phyloP scores from a whole-genome alignment of 2,888 invertebrate genomes.

The Pardosa pseudoannulata region DNA sequence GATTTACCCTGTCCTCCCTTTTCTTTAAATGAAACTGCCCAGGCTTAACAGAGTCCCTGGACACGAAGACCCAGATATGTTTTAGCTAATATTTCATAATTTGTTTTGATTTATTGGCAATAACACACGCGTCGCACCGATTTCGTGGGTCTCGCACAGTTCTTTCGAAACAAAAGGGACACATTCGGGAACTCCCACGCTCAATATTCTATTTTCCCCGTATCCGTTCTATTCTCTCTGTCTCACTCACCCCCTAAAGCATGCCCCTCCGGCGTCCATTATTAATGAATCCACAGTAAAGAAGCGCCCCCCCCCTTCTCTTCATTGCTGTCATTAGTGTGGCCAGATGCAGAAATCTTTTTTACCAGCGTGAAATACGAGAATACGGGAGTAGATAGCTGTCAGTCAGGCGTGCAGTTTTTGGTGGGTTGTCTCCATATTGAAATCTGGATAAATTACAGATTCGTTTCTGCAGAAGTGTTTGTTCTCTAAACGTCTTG shows the following conservation, averaged over 20 bases:
- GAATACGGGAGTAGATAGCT: conserved; percentile 24
- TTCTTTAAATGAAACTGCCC: no score
- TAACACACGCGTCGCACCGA: no score
- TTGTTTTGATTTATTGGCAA: no score
- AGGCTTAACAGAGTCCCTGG: no score
- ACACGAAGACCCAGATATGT: no score
- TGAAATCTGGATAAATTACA: no score
- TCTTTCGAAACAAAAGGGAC: neutral
- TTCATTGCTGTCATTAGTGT: neutral
- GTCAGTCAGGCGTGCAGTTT: conserved; percentile 51
- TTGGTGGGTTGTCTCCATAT: neutral
- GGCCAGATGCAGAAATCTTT: conserved; percentile 41
- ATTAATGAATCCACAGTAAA: conserved; percentile 27
- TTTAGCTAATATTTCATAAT: no score
- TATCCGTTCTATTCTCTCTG: neutral
- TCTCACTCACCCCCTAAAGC: conserved; percentile 13
- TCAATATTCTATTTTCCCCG: conserved; percentile 28
- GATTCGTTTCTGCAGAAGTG: no score
- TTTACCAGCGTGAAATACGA: conserved; percentile 59
- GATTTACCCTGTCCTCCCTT: no score
- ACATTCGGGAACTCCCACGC: neutral
- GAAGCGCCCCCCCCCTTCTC: conserved; percentile 1
- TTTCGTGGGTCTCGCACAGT: no score
- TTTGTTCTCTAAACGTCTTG: no score
- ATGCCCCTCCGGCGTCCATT: conserved; percentile 18